Percentiles rank a stretch among this genome's conserved stretches.
phyloP scores from a whole-genome alignment of 2,113 vertebrate species.

The Todiramphus saurophagus region DNA sequence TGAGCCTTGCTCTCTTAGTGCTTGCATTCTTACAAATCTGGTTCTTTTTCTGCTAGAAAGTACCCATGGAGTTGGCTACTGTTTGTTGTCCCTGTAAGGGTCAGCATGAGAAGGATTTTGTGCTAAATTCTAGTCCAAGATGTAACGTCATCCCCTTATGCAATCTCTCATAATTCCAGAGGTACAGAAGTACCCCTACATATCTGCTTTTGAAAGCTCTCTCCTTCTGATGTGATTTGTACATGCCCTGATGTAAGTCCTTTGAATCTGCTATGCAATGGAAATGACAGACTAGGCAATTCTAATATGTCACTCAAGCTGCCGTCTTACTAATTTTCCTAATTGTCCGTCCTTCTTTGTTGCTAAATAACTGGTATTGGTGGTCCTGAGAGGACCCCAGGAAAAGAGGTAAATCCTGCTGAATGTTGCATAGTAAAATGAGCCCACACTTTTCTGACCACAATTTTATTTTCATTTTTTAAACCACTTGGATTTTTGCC shows the following conservation, averaged over 20 bases:
- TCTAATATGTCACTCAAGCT: neutral
- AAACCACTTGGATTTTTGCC: neutral
- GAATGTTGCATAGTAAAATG: neutral
- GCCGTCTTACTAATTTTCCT: neutral
- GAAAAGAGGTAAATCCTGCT: neutral
- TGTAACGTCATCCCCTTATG: neutral
- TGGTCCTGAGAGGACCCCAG: neutral
- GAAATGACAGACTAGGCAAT: neutral
- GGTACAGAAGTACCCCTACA: neutral
- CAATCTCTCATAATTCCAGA: neutral
- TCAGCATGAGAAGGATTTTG: neutral
- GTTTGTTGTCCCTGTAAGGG: neutral
- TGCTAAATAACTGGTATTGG: neutral
- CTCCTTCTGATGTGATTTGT: neutral
- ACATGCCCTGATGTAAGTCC: neutral
- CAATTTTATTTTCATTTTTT: neutral
- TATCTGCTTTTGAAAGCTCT: neutral
- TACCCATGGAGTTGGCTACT: neutral
- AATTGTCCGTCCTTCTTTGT: neutral
- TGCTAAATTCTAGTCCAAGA: neutral
- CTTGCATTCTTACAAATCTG: neutral
- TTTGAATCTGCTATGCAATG: neutral
- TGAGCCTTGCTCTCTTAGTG: neutral
- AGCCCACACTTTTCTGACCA: neutral
- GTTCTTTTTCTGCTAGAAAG: neutral